Evolutionary conservation across 2,888 invertebrate genomes (phyloP), one percentile per base, ranked within the genome.

Genomic region (Macaria liturata): DNA sequence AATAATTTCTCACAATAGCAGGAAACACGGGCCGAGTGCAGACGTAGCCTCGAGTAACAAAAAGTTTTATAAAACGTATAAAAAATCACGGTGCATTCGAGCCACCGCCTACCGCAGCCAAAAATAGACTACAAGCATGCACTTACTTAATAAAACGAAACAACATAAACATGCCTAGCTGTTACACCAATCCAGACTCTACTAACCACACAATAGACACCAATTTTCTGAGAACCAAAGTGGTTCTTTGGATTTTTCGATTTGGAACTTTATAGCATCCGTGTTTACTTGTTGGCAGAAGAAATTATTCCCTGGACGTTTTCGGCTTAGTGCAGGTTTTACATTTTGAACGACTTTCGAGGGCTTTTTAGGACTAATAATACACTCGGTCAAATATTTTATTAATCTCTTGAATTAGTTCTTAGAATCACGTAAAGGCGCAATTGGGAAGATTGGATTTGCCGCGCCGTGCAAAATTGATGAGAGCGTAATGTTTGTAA

Each of bases 81-180:
- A 84, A 88, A 88, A 86, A 79, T 67, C 74, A 71, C 76, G 78
- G 74, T 81, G 80, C 85, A 86, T 81, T 81, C 78, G 81, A 86
- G 81, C 87, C 83, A 84, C 91, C 91, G 91, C 91, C 91, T 91
- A 91, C 91, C 91, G 88, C 90, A 90, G 88, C 82, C 88, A 89
- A 86, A 91, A 91, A 91, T 91, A 91, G 83, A 89, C 73, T 67
- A 69, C 59, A 53, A 42, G 49, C 52, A 49, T 30, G 49, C 42
- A 49, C n/a, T 44, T 37, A 3, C 20, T 49, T 20, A 30, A 43
- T 55, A 52, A 49, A 32, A 32, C 32, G 44, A 31, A 48, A 20
- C 43, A n/a, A 34, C 62, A 58, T 52, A 71, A 49, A 49, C 20
- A 34, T 44, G 2, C 20, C 1, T 9, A 8, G 32, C 4, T 20